Base-by-base conservation (phyloP, 2,797 vertebrate species). In the Dermochelys coriacea region DNA sequence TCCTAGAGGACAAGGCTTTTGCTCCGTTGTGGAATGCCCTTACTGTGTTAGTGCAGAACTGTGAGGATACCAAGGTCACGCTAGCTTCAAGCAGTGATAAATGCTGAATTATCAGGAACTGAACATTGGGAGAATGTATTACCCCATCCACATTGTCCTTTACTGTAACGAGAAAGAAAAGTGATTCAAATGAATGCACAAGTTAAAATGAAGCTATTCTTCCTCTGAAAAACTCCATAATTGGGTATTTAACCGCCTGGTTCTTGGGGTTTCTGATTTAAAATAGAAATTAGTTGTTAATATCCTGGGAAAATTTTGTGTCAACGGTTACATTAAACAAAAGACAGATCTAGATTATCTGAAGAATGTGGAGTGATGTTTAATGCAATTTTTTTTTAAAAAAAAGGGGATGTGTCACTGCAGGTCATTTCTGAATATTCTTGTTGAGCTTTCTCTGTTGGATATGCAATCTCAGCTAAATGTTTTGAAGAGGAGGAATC, bases 401-500 rank as follows among this genome's bases (percentile, higher is more conserved):
- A 86, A 91, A 96, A 95, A 96, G 94, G 83, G 94, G 91, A 3
- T 45, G 80, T 97, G 97, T 98, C 97, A 95, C 85, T 86, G 93
- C 83, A 96, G 97, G 96, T 98, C 97, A 97, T 96, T 91, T 93
- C 94, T 97, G 96, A 97, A 98, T 98, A 97, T 98, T 97, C 93
- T 96, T 98, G 88, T 96, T 94, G 94, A 96, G 94, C 81, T 97
- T 96, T 98, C 96, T 97, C 97, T 97, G 96, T 97, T 97, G 97
- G 98, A 97, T 97, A 97, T 98, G 97, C 98, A 98, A 97, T 98
- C 98, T 98, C 98, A 98, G 98, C 97, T 98, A 98, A 98, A 98
- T 98, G 97, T 98, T 98, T 98, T 97, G 97, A 98, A 98, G 97
- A 98, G 95, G 96, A 98, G 93, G 95, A 98, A 98, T 98, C 98